A percentile compares a stretch with the other conserved stretches of the same genome.
phyloP scores from a whole-genome alignment of 1,140 invertebrate genomes.

The Samia ricini region DNA sequence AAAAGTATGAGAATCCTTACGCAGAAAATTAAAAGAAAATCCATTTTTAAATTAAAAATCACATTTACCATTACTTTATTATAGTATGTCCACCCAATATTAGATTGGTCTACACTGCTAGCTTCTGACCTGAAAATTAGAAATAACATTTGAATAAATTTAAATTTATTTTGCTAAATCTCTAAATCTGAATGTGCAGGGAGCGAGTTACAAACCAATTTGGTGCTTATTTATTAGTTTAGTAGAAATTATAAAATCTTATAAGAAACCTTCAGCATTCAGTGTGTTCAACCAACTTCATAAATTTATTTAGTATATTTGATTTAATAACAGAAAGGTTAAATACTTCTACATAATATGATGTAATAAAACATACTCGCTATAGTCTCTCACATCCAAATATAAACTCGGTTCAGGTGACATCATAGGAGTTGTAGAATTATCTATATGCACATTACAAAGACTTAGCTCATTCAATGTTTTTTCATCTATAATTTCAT shows the following conservation, averaged over 20 bases:
- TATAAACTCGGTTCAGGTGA: slow-evolving; percentile 80
- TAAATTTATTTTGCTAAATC: background rate
- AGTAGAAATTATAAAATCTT: no score
- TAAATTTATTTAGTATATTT: background rate
- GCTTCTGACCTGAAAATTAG: slow-evolving; percentile 66
- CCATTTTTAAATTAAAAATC: background rate
- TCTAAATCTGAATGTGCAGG: no score
- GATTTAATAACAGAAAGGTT: no score
- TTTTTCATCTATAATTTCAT: slow-evolving; percentile 47
- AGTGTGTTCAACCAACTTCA: no score
- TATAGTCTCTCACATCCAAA: slow-evolving; percentile 80
- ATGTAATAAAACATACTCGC: slow-evolving; percentile 51
- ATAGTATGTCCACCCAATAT: slow-evolving; percentile 83
- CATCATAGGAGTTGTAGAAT: slow-evolving; percentile 74
- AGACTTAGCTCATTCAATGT: slow-evolving; percentile 77
- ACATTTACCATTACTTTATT: slow-evolving; percentile 81
- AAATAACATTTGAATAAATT: slow-evolving; percentile 6
- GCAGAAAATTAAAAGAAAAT: no score
- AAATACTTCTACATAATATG: no score
- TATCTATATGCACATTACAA: slow-evolving; percentile 77
- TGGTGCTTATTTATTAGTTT: no score
- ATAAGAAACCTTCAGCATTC: no score
- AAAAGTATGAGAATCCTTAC: no score
- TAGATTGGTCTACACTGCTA: slow-evolving; percentile 70
- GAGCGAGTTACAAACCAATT: no score